Evolutionary conservation across 2,797 vertebrate genomes (phyloP), one percentile per base, ranked within the genome.

Genomic region (Ataeniobius toweri): DNA sequence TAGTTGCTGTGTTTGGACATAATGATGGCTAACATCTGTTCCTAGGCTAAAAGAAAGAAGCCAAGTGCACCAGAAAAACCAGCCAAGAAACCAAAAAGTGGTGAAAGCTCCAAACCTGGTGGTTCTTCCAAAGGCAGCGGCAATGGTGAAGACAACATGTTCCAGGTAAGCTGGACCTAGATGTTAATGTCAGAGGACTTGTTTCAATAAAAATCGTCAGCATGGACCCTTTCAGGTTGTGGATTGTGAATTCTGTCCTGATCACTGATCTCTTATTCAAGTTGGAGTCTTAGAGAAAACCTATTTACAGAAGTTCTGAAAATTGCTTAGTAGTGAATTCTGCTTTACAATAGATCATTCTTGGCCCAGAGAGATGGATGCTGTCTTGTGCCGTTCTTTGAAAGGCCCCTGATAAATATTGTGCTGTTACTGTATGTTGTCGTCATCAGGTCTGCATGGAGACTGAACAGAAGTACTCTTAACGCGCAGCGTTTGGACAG

Each of bases 31-130:
- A 14, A 65, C 10, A 46, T 65, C 1, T 73, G 56, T 65, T 72
- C 51, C 1, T 28, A 99, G 97, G 95, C 96, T 48, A 99, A 99
- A 89, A 96, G 96, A 93, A 99, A 97, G 97, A 99, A 97, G 96
- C 85, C 95, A n/a, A 93, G 89, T 75, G 14, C 92, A 76, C 94
- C 96, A 18, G 98, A 98, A 87, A 99, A 98, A 80, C 94, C 96
- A 12, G 90, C 95, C 22, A 99, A 99, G 94, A 99, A 98, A 77
- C 95, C 95, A 77, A 99, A 99, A 91, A 96, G 95, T 0, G 98
- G 98, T 2, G 98, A 99, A 89, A 97, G 96, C 73, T 99, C 97
- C 2, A 96, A 96, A 93, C 96, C 96, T 2, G 90, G 97, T 20
- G 95, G 96, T 2, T 97, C 97, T 1, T 95, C 98, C 68, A 98